Conservation (phyloP, 2,113 vertebrate species). For the Peromyscus leucopus region DNA sequence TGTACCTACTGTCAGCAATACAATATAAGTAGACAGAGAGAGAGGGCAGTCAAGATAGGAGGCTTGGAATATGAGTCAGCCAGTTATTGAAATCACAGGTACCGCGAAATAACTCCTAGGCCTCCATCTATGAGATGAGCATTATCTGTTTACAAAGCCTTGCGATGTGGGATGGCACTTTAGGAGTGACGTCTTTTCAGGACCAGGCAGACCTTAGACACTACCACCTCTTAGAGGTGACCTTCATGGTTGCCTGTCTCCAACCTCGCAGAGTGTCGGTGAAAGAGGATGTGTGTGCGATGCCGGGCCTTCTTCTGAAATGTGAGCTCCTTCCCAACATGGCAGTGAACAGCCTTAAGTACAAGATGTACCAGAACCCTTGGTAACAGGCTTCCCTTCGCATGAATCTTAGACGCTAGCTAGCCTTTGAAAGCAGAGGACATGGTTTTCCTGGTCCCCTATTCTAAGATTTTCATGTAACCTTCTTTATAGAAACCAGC, state of each 20-base stretch:
- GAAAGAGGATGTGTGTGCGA: neutral
- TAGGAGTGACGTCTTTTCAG: neutral
- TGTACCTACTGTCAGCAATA: neutral
- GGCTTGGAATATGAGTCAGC: neutral
- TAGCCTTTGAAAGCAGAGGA: neutral
- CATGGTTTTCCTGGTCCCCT: neutral
- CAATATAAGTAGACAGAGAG: neutral
- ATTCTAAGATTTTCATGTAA: neutral
- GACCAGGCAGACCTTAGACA: neutral
- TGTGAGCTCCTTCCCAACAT: neutral
- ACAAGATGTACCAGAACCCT: neutral
- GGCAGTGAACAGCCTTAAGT: neutral
- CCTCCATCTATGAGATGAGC: neutral
- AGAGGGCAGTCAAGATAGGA: neutral
- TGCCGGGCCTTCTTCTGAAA: neutral
- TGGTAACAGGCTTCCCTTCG: neutral
- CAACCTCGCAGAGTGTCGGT: neutral
- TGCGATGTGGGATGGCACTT: neutral
- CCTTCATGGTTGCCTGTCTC: neutral
- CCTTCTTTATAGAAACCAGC: neutral
- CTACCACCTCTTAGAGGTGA: neutral
- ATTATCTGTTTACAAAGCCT: neutral
- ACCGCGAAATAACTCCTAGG: neutral
- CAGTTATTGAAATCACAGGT: neutral
- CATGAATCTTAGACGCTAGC: neutral